Percentiles rank a stretch among this genome's conserved stretches.
Conservation (phyloP, 2,888 invertebrate genomes). For the Trichogramma dendrolimi region DNA sequence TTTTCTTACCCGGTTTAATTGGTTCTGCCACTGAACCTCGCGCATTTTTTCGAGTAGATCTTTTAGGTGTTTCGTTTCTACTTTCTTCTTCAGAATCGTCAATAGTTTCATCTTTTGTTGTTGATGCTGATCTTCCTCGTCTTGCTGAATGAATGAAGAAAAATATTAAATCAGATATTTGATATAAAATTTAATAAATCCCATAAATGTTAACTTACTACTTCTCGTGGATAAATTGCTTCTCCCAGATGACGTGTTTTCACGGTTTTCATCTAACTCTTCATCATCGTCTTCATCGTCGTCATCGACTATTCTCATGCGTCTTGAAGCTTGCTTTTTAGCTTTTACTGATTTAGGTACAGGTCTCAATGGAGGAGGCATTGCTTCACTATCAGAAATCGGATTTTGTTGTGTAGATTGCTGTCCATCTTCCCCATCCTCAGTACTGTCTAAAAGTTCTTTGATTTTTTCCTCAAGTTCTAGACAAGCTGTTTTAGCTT, state of each 20-base stretch:
- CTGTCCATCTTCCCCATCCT: slow-evolving; percentile 15
- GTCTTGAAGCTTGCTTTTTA: slow-evolving; percentile 16
- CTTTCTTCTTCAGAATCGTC: slow-evolving; percentile 28
- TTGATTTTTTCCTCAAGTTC: slow-evolving; percentile 47
- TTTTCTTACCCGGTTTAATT: slow-evolving; percentile 9
- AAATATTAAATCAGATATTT: slow-evolving; percentile 2
- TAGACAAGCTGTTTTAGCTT: slow-evolving; percentile 37
- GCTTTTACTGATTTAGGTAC: slow-evolving; percentile 25
- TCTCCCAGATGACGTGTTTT: slow-evolving; percentile 14
- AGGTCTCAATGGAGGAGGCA: slow-evolving; percentile 44
- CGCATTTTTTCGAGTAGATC: slow-evolving; percentile 4
- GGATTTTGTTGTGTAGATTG: slow-evolving; percentile 2
- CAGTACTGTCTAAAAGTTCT: slow-evolving; percentile 35
- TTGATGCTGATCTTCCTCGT: slow-evolving; percentile 15
- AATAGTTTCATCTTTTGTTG: slow-evolving; percentile 11
- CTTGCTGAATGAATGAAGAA: slow-evolving; percentile 14
- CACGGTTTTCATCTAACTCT: slow-evolving; percentile 30
- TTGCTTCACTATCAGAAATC: slow-evolving; percentile 35
- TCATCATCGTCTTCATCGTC: slow-evolving; percentile 33
- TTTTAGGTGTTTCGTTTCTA: slow-evolving; percentile 14
- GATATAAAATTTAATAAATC: background rate
- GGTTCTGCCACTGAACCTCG: background rate
- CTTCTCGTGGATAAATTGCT: slow-evolving; percentile 11
- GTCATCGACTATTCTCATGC: slow-evolving; percentile 14
- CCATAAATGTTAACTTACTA: slow-evolving; percentile 18